Conservation (phyloP, 2,113 vertebrate species). For the Xenopus borealis region DNA sequence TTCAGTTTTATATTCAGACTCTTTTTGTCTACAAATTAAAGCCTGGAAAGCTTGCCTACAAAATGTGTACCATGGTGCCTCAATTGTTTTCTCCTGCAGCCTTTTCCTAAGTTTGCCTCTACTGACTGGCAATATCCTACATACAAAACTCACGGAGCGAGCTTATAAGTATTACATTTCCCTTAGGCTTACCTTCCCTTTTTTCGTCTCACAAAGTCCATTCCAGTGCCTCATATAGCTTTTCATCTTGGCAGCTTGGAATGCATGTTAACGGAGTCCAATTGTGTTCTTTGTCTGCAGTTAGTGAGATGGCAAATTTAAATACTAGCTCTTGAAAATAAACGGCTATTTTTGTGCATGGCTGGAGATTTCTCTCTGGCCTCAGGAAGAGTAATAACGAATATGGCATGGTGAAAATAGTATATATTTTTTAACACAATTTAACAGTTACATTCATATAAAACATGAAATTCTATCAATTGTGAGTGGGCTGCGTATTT, state of each 20-base stretch:
- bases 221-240: conserved; percentile 4
- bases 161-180: conserved; percentile 17
- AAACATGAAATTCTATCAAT: no score
- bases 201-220: conserved; percentile 6
- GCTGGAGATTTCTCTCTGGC: background rate
- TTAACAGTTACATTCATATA: background rate
- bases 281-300: conserved; percentile 12
- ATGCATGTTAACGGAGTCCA: conserved; percentile 6
- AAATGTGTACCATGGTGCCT: no score
- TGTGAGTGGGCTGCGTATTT: no score
- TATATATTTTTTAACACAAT: background rate
- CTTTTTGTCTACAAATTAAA: no score
- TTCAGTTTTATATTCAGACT: no score
- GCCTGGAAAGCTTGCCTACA: no score
- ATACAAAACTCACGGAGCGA: background rate
- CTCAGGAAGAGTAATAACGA: background rate
- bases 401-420: background rate
- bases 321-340: background rate
- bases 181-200: conserved; percentile 8
- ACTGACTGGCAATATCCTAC: background rate
- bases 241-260: conserved; percentile 23
- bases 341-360: conserved; percentile 3
- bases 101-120: background rate
- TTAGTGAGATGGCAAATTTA: conserved; percentile 14
- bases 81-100: no score